Evolutionary conservation across 2,888 invertebrate genomes (phyloP).

Genomic region (Pseudococcus jackbeardsleyi): DNA sequence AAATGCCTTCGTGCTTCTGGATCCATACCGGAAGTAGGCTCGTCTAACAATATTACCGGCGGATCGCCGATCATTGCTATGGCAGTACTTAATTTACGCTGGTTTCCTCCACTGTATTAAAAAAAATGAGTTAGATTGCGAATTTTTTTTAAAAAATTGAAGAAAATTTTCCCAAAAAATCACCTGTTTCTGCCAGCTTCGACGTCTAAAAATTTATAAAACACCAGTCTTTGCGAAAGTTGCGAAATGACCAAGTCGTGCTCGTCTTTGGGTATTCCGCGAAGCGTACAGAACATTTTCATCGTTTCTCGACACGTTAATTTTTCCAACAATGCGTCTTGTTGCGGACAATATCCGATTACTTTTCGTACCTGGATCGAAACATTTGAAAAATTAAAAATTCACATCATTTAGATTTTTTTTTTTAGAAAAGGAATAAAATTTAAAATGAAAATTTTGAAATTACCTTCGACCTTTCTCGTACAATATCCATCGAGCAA

Average conservation of each 20-base stretch:
- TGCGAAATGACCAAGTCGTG: conserved; percentile 62
- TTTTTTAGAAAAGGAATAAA: not conserved
- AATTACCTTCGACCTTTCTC: conserved; percentile 48
- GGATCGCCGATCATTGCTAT: conserved; percentile 80
- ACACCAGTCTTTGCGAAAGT: conserved; percentile 65
- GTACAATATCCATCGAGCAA: conserved; percentile 68
- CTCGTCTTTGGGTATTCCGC: conserved; percentile 72
- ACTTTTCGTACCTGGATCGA: conserved; percentile 66
- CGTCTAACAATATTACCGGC: conserved; percentile 76
- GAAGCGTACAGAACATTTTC: conserved; percentile 76
- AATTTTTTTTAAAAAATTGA: not conserved
- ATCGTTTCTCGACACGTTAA: conserved; percentile 80
- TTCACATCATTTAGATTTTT: not conserved
- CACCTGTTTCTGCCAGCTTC: conserved; percentile 75
- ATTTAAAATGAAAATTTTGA: not conserved
- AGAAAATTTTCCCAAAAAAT: not conserved
- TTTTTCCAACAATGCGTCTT: conserved; percentile 80
- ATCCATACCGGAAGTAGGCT: conserved; percentile 79
- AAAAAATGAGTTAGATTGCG: not conserved
- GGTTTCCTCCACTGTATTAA: conserved; percentile 76
- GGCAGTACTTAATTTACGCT: conserved; percentile 81
- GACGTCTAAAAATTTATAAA: conserved; percentile 65
- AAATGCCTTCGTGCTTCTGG: conserved; percentile 84
- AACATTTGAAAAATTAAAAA: not conserved
- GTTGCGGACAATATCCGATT: conserved; percentile 82